phyloP scores from a whole-genome alignment of 1,140 invertebrate genomes.

The Micrasema minimum region DNA sequence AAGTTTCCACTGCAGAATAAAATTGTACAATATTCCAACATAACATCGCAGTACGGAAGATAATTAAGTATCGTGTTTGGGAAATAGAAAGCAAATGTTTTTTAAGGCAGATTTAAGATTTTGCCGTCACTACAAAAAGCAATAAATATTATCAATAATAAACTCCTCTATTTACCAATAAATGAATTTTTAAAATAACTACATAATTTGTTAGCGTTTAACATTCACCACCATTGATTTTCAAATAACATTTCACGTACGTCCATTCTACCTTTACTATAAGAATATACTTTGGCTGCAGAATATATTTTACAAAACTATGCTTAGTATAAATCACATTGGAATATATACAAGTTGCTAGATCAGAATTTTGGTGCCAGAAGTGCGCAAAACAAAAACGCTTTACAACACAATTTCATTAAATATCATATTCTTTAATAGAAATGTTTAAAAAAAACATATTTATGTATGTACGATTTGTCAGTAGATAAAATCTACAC shows the following conservation, averaged over 20 bases:
- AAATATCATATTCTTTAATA: too few relatives aligned
- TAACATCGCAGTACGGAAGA: too few relatives aligned
- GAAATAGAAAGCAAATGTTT: neutral
- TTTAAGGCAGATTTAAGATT: conserved; percentile 10
- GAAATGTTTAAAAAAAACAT: too few relatives aligned
- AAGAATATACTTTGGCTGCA: conserved; percentile 33
- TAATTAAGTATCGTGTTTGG: too few relatives aligned
- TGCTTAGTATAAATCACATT: conserved; percentile 1
- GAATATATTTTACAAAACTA: conserved; percentile 26
- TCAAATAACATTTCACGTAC: neutral
- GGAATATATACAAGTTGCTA: conserved; percentile 13
- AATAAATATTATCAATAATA: conserved; percentile 30
- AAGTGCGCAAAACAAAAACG: too few relatives aligned
- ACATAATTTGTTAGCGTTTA: conserved; percentile 4
- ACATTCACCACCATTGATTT: conserved; percentile 3
- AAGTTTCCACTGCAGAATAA: too few relatives aligned
- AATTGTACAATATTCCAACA: too few relatives aligned
- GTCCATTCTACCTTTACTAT: neutral
- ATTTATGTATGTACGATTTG: too few relatives aligned
- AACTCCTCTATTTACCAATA: conserved; percentile 10
- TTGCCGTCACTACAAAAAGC: conserved; percentile 24
- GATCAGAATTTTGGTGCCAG: too few relatives aligned
- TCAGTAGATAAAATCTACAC: too few relatives aligned
- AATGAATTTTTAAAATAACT: conserved; percentile 19
- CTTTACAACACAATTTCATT: too few relatives aligned